Conservation (phyloP, 2,888 invertebrate species). For the Harpalus rufipes region DNA sequence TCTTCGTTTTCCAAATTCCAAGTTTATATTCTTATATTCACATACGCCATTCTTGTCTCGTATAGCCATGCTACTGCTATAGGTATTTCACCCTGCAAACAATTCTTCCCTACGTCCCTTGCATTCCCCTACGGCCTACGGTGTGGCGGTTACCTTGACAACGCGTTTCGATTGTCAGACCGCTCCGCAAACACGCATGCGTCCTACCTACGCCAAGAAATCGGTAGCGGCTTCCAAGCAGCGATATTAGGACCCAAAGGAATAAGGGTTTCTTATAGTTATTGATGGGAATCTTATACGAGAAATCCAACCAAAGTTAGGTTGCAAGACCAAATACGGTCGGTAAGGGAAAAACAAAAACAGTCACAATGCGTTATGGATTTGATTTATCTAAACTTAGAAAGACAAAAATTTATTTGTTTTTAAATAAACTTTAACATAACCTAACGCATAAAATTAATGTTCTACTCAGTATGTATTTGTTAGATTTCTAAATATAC, state of each 20-base stretch:
- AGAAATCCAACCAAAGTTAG: no score
- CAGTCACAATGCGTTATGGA: no score
- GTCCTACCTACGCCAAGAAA: constrained; percentile 16
- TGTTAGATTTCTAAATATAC: no score
- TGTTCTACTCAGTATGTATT: no score
- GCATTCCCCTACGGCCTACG: constrained; percentile 15
- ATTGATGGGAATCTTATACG: not conserved
- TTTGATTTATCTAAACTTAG: no score
- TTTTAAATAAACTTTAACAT: no score
- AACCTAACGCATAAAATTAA: no score
- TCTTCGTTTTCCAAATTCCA: not conserved
- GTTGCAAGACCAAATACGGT: no score
- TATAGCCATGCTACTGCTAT: constrained; percentile 21
- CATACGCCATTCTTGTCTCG: constrained; percentile 28
- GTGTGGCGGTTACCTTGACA: constrained; percentile 43
- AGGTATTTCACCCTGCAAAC: constrained; percentile 29
- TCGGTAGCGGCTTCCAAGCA: constrained; percentile 15
- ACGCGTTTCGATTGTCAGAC: constrained; percentile 44
- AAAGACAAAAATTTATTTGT: no score
- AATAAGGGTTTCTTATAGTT: not conserved
- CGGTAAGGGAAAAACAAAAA: no score
- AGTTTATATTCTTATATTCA: not conserved
- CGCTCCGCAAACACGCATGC: constrained; percentile 12
- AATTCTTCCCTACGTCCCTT: constrained; percentile 17
- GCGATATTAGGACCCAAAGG: not conserved